Evolutionary conservation across 2,113 vertebrate genomes (phyloP), one percentile per base, ranked within the genome.

Genomic region (Picathartes gymnocephalus): DNA sequence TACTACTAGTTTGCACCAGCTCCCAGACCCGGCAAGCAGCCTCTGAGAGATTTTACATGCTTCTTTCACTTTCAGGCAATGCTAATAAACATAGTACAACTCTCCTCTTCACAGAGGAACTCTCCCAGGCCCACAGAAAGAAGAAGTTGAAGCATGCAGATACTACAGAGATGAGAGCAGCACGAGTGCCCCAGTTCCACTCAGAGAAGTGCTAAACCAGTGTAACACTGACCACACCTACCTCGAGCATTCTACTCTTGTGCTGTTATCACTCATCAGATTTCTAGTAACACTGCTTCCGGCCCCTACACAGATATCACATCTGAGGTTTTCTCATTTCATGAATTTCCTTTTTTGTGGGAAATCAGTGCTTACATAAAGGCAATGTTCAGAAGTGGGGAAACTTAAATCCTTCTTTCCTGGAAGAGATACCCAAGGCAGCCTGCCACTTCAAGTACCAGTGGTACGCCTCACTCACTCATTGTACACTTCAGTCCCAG

Each of bases 221-320:
- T 0, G 0, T 15, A 18, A 24, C 47, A 5, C 54, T 3, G 2
- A 61, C n/a, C 8, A 62, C 0, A 0, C 27, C 13, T 25, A 2
- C 18, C 33, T 23, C 44, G 71, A 57, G 30, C 23, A 53, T 30
- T 69, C 22, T 39, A 3, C 25, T 62, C 45, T 42, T 68, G 35
- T 48, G 28, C 33, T 47, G 39, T n/a, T 73, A 42, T 44, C 80
- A 54, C 66, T 91, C 57, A 71, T 25, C 30, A 24, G 1, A 61
- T 91, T 95, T 94, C 91, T 74, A 81, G 56, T 69, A 92, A 92
- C 40, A 57, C 37, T 27, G 21, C 15, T 94, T 92, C 72, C 45
- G 40, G 47, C 60, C 62, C 64, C 65, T 78, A 16, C 39, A 15
- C 39, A 53, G 16, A 4, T 47, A 33, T 18, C 33, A 66, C 33